A percentile compares a stretch with the other conserved stretches of the same genome.
These are phyloP conservation scores for Pyralis farinalis DNA, from an alignment of 2,888 invertebrate genomes.

Conservation along the genomic window DNA sequence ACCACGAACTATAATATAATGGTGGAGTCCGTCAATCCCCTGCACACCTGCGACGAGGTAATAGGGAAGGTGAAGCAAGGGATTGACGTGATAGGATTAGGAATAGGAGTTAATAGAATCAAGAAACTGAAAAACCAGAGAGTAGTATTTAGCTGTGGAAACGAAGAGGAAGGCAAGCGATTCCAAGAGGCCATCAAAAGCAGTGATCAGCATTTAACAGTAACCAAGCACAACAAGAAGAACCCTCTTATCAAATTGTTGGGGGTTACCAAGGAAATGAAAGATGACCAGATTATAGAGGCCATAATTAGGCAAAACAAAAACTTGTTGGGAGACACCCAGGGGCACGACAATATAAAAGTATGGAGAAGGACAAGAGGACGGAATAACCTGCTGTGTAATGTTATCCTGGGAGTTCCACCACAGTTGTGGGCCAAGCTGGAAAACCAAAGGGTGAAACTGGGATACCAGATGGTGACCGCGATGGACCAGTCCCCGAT, in stretches of 20 bases:
- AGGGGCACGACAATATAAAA: no score
- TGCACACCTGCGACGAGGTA: background rate
- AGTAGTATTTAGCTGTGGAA: background rate
- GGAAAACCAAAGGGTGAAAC: background rate
- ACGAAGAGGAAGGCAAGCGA: background rate
- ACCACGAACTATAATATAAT: background rate
- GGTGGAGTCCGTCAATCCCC: background rate
- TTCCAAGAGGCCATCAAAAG: background rate
- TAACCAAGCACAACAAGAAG: background rate
- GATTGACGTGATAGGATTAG: background rate
- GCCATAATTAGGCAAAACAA: background rate
- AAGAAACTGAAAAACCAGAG: background rate
- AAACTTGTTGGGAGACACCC: background rate
- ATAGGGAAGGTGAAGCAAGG: background rate
- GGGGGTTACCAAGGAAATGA: background rate
- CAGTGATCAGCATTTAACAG: background rate
- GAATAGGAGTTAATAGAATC: background rate
- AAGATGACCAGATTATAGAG: background rate
- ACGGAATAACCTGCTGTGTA: background rate
- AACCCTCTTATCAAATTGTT: background rate
- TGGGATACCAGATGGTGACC: background rate
- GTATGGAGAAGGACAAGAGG: background rate
- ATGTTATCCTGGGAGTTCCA: background rate
- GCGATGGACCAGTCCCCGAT: background rate
- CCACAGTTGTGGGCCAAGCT: background rate